Conservation (phyloP, 2,797 vertebrate genomes). For the Lutjanus campechanus region DNA sequence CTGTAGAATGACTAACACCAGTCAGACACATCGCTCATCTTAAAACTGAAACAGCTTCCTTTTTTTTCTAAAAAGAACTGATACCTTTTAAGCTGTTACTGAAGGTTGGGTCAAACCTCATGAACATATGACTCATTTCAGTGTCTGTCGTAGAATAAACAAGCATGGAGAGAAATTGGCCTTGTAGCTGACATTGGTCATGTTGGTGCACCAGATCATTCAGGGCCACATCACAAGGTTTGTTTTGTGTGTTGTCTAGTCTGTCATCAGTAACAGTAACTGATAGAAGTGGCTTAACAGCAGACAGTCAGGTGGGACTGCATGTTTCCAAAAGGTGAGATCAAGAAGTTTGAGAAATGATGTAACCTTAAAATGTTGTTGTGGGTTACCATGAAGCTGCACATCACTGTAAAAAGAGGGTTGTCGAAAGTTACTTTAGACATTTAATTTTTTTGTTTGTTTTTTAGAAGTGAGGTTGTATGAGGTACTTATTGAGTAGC, state of each 20-base stretch:
- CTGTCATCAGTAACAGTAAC: background rate
- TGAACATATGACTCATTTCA: conserved; percentile 42
- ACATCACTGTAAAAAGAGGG: background rate
- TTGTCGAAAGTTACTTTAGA: background rate
- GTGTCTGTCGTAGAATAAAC: background rate
- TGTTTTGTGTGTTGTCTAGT: conserved; percentile 37
- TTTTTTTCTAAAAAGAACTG: background rate
- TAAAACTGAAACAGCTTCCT: conserved; percentile 40
- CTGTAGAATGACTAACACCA: conserved; percentile 66
- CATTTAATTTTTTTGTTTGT: background rate
- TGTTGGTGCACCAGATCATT: conserved; percentile 18
- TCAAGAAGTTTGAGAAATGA: background rate
- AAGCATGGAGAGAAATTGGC: conserved; percentile 10
- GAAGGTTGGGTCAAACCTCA: conserved; percentile 22
- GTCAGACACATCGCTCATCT: conserved; percentile 41
- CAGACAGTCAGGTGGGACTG: background rate
- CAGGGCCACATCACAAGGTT: conserved; percentile 38
- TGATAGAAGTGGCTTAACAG: too few species aligned
- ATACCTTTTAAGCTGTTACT: background rate
- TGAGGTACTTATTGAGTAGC: too few species aligned
- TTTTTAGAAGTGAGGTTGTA: too few species aligned
- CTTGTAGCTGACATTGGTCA: conserved; percentile 26
- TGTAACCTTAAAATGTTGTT: background rate
- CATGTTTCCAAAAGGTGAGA: conserved; percentile 20
- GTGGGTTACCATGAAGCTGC: background rate